These are phyloP conservation scores for Zhuqinia jingwanae DNA, from an alignment of 2,888 invertebrate species.

Conservation along the genomic window DNA sequence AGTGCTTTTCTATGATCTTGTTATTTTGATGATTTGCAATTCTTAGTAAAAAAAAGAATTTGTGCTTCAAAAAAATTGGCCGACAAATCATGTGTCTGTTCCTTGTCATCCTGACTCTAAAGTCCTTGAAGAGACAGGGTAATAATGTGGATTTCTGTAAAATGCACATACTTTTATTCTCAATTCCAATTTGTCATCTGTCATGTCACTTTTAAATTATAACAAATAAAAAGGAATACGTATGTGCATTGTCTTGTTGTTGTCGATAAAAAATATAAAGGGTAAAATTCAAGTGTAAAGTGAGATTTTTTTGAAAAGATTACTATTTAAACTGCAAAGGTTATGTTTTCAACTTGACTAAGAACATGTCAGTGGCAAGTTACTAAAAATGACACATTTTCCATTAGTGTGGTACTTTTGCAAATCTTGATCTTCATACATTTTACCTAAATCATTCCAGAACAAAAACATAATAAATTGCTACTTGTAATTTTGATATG, in stretches of 20 bases:
- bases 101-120: constrained; percentile 39
- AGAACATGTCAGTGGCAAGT: not conserved
- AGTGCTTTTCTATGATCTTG: constrained; percentile 3
- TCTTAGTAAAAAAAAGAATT: constrained; percentile 47
- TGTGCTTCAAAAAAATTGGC: constrained; percentile 20
- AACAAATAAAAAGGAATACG: constrained; percentile 12
- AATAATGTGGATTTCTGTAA: constrained; percentile 39
- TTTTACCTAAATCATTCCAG: too few species aligned
- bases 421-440: too few species aligned
- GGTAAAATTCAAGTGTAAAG: constrained; percentile 5
- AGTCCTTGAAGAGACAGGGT: constrained; percentile 46
- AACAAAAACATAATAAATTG: too few species aligned
- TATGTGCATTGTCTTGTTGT: not conserved
- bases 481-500: too few species aligned
- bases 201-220: constrained; percentile 45
- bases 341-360: constrained; percentile 1
- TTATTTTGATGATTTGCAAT: constrained; percentile 60
- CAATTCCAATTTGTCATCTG: constrained; percentile 51
- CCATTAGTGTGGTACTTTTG: too few species aligned
- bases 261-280: not conserved
- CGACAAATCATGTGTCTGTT: constrained; percentile 54
- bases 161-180: constrained; percentile 36
- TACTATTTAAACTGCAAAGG: constrained; percentile 4
- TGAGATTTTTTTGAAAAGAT: not conserved
- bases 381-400: too few species aligned